Percentiles rank a stretch among this genome's conserved stretches.
Conservation (phyloP, 2,797 vertebrate species). For the Echiichthys vipera region DNA sequence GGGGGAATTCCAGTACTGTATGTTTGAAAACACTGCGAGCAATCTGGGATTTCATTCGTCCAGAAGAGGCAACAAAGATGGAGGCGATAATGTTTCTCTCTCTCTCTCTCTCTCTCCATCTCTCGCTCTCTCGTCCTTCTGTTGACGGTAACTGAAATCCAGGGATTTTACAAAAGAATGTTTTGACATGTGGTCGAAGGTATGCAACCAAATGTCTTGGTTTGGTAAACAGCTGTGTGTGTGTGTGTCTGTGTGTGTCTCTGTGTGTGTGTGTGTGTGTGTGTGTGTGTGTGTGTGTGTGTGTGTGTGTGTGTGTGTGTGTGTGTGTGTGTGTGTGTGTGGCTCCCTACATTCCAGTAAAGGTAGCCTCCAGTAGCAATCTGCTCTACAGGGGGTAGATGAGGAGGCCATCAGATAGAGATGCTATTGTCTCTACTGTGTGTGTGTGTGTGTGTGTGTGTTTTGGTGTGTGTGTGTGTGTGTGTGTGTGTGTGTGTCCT, state of each 20-base stretch:
- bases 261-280: slow-evolving; percentile 5
- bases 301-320: slow-evolving; percentile 39
- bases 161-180: slow-evolving; percentile 54
- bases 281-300: slow-evolving; percentile 1
- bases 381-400: slow-evolving; percentile 70
- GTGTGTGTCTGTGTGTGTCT: not conserved
- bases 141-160: slow-evolving; percentile 47
- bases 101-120: not conserved
- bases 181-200: slow-evolving; percentile 73
- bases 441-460: slow-evolving; percentile 56
- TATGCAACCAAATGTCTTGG: slow-evolving; percentile 52
- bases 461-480: slow-evolving; percentile 46
- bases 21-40: slow-evolving; percentile 39
- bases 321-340: slow-evolving; percentile 40
- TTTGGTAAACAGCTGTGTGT: slow-evolving; percentile 51
- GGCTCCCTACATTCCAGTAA: slow-evolving; percentile 59
- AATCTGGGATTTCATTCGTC: not conserved
- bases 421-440: slow-evolving; percentile 67
- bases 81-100: slow-evolving; percentile 19
- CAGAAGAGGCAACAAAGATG: slow-evolving; percentile 24
- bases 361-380: slow-evolving; percentile 75
- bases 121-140: not conserved
- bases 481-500: slow-evolving; percentile 45
- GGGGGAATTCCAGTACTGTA: slow-evolving; percentile 9
- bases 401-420: slow-evolving; percentile 75